Evolutionary conservation across 2,888 invertebrate species (phyloP).

Genomic region (Meliscaeva auricollis): DNA sequence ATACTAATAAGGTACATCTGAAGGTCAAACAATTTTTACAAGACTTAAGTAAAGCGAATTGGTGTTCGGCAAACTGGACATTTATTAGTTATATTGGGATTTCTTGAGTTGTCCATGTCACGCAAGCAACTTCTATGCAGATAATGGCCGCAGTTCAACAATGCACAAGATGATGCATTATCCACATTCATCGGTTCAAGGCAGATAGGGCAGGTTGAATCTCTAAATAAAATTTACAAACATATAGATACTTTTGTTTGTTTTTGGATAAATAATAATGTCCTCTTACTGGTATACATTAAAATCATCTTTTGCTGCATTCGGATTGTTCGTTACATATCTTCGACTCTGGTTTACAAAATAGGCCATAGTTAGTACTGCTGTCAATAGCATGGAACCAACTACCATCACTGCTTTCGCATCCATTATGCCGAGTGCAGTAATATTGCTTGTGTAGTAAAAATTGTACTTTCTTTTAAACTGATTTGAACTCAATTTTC

Average conservation of each 20-base stretch:
- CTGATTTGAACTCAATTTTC: too few relatives aligned
- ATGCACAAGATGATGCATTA: too few relatives aligned
- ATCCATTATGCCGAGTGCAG: neutral
- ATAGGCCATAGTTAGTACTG: neutral
- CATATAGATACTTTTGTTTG: neutral
- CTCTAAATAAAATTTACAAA: neutral
- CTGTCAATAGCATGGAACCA: neutral
- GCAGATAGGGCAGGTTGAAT: conserved; percentile 27
- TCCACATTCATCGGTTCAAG: neutral
- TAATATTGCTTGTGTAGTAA: too few relatives aligned
- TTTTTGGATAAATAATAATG: neutral
- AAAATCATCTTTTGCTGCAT: neutral
- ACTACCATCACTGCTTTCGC: neutral
- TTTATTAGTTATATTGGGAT: neutral
- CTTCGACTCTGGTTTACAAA: neutral
- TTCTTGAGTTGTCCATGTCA: neutral
- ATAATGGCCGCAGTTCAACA: conserved; percentile 36
- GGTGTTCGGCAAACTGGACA: conserved; percentile 37
- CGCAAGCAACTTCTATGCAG: conserved; percentile 11
- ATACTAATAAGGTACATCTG: neutral
- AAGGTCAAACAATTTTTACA: neutral
- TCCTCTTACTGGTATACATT: neutral
- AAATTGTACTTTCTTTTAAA: neutral
- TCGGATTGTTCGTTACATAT: conserved; percentile 26
- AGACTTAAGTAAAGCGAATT: neutral